Conservation (phyloP, 64 coral and sea anemone genomes). For the Trachythela sp. region DNA sequence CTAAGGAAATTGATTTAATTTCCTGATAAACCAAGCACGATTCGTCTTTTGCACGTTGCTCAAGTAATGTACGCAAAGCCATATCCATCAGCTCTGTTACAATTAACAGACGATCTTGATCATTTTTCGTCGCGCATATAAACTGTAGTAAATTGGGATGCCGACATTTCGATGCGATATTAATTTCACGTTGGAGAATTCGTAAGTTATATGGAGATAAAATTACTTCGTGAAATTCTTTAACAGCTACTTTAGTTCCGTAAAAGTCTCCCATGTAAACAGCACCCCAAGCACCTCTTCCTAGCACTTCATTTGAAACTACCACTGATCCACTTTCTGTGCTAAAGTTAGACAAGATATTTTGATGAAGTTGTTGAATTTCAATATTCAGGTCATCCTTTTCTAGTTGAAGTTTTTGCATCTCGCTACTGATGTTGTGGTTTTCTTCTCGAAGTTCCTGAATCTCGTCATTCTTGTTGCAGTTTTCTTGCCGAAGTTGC, state of each 20-base stretch:
- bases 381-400: background rate
- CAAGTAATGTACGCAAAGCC: conserved; percentile 25
- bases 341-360: background rate
- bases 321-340: background rate
- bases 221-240: conserved; percentile 39
- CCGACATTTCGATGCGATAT: conserved; percentile 54
- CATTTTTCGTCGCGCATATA: conserved; percentile 61
- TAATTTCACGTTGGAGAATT: conserved; percentile 45
- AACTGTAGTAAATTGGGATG: conserved; percentile 69
- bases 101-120: background rate
- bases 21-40: background rate
- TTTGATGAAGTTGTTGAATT: background rate
- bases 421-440: background rate
- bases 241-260: conserved; percentile 47
- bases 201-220: conserved; percentile 23
- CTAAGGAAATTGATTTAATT: background rate
- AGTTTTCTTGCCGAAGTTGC: too few relatives aligned
- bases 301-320: background rate
- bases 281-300: conserved; percentile 25
- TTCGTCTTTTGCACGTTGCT: background rate
- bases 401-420: background rate
- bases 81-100: conserved; percentile 56
- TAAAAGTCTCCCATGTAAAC: conserved; percentile 33
- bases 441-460: too few relatives aligned
- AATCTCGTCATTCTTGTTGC: too few relatives aligned